These are phyloP conservation scores for Bacillus rossius DNA, from an alignment of 1,140 invertebrate genomes.

Conservation along the genomic window DNA sequence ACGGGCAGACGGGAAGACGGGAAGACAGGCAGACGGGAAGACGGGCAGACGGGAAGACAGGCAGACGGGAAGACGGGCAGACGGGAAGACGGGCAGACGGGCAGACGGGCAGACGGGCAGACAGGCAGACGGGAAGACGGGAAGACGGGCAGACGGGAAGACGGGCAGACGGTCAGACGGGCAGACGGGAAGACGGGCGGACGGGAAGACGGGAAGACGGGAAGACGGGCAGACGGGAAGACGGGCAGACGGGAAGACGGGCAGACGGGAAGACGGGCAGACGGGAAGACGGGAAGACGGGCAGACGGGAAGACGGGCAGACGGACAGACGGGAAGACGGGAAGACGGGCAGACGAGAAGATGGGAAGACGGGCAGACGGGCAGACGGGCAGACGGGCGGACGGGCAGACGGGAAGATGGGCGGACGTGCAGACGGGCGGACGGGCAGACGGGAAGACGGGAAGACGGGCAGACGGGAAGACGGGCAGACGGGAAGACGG, in stretches of 20 bases:
- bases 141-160: not conserved
- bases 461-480: not conserved
- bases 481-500: not conserved
- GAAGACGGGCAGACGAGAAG: conserved; percentile 22
- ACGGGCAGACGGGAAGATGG: conserved; percentile 20
- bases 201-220: too few relatives aligned
- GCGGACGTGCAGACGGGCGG: conserved; percentile 1
- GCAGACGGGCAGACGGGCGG: too few relatives aligned
- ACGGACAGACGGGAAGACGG: conserved; percentile 21
- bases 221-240: conserved; percentile 1
- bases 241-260: conserved; percentile 1
- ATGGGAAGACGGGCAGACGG: conserved; percentile 22
- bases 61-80: too few relatives aligned
- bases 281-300: conserved; percentile 4
- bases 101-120: too few relatives aligned
- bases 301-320: conserved; percentile 5
- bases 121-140: too few relatives aligned
- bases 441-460: not conserved
- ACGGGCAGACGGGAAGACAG: too few relatives aligned
- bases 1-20: too few relatives aligned
- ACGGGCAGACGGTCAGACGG: conserved; percentile 1
- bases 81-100: too few relatives aligned
- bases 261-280: conserved; percentile 4
- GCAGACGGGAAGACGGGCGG: conserved; percentile 3
- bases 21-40: too few relatives aligned